Conservation (phyloP, 2,113 vertebrate species). For the Oriolus oriolus region DNA sequence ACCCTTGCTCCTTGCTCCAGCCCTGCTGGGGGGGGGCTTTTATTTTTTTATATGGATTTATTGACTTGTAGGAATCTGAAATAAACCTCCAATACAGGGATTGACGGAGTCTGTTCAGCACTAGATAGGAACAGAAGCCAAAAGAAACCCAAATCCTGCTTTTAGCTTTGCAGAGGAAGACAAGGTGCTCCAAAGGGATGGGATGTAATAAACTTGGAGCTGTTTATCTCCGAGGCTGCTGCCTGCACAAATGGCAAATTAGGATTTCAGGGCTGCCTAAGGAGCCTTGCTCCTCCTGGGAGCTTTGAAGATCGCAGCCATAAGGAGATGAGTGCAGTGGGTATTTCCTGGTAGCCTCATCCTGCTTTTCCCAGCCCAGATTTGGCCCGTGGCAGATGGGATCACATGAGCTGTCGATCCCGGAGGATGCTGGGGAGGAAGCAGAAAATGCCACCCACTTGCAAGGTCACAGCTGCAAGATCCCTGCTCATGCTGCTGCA, state of each 20-base stretch:
- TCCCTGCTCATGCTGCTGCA: background rate
- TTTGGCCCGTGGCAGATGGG: background rate
- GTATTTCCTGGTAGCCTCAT: background rate
- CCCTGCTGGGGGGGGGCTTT: accelerated
- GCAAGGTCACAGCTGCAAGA: conserved; percentile 61
- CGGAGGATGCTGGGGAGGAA: conserved; percentile 40
- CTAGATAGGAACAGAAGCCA: accelerated
- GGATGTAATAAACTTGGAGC: background rate
- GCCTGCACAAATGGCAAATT: background rate
- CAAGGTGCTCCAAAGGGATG: background rate
- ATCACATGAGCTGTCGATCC: conserved; percentile 24
- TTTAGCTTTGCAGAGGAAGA: background rate
- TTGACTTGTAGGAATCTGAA: background rate
- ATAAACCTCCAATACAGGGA: accelerated
- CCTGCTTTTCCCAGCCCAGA: background rate
- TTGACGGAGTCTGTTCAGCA: background rate
- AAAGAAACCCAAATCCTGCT: background rate
- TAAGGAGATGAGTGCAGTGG: background rate
- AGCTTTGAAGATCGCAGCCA: background rate
- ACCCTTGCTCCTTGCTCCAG: background rate
- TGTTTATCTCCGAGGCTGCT: background rate
- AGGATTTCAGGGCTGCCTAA: background rate
- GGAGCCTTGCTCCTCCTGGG: background rate
- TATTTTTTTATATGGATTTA: background rate
- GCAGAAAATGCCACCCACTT: conserved; percentile 60